phyloP scores from a whole-genome alignment of 2,888 invertebrate genomes.

The Platypus cylindrus region DNA sequence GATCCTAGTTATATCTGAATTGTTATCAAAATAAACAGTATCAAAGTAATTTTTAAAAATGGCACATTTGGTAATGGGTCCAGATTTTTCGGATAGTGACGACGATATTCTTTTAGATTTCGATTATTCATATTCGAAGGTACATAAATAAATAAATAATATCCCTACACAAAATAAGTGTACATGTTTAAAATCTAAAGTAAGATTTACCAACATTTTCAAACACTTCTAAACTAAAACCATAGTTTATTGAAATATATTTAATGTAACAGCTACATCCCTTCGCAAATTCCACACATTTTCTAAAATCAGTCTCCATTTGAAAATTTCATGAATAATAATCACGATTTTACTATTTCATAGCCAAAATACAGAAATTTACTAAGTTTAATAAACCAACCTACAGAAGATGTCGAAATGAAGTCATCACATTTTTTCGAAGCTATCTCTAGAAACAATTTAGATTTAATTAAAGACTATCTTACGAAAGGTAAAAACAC shows the following conservation, averaged over 20 bases:
- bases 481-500: slow-evolving; percentile 28
- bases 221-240: not conserved
- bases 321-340: too few species aligned
- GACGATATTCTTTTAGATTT: slow-evolving; percentile 19
- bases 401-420: too few species aligned
- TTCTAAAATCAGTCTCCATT: too few species aligned
- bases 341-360: too few species aligned
- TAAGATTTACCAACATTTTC: not conserved
- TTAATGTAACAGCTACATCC: too few species aligned
- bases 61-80: slow-evolving; percentile 13
- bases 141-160: slow-evolving; percentile 10
- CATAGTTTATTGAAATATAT: slow-evolving; percentile 2
- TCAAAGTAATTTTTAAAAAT: too few species aligned
- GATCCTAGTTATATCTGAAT: too few species aligned
- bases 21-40: too few species aligned
- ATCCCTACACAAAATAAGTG: slow-evolving; percentile 1
- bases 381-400: too few species aligned
- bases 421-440: too few species aligned
- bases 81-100: slow-evolving; percentile 18
- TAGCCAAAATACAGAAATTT: too few species aligned
- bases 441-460: slow-evolving; percentile 17
- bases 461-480: slow-evolving; percentile 14
- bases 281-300: too few species aligned
- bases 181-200: slow-evolving; percentile 8
- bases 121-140: slow-evolving; percentile 16